Evolutionary conservation across 2,113 vertebrate genomes (phyloP), one percentile per base, ranked within the genome.

Genomic region (Hepsetus odoe): DNA sequence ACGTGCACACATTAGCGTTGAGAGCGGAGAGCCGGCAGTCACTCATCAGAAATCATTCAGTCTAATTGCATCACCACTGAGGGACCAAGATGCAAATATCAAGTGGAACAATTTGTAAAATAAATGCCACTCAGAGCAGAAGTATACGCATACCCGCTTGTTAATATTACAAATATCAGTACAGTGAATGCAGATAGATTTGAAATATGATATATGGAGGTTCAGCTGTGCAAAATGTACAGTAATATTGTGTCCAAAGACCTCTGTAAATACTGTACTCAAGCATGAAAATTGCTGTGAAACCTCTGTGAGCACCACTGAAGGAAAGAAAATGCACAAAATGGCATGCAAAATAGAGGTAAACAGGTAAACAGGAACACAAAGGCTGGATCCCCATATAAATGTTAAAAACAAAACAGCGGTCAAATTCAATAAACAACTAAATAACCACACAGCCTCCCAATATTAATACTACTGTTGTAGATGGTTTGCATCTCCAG

Each of bases 1-100:
- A 53, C 33, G n/a, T 16, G 64, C 64, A 53, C 55, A 80, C 32
- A 51, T 77, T 74, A 59, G 28, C 40, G 58, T 9, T 11, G 46
- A 59, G 58, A 12, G 42, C 6, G 72, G 53, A 74, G n/a, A 65
- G 14, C 1, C 16, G 56, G 59, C 53, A 72, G 70, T 4, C 67
- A 55, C 70, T 64, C 46, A 26, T 82, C 68, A 68, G 56, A 84
- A 44, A 62, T 49, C 42, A 72, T 79, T 80, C 42, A 40, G 30
- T 64, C 64, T 79, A 72, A 82, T 79, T 76, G 26, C 18, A 76
- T 79, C 58, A 64, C 38, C 38, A 28, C 65, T 58, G 58, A 42
- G 33, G 70, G 55, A 65, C 22, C 59, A 61, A 66, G 55, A 24
- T 53, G 53, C 53, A 62, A 69, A 55, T 35, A 68, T 22, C 28